Conservation (phyloP, 2,888 invertebrate species). For the Chrysina gloriosa region DNA sequence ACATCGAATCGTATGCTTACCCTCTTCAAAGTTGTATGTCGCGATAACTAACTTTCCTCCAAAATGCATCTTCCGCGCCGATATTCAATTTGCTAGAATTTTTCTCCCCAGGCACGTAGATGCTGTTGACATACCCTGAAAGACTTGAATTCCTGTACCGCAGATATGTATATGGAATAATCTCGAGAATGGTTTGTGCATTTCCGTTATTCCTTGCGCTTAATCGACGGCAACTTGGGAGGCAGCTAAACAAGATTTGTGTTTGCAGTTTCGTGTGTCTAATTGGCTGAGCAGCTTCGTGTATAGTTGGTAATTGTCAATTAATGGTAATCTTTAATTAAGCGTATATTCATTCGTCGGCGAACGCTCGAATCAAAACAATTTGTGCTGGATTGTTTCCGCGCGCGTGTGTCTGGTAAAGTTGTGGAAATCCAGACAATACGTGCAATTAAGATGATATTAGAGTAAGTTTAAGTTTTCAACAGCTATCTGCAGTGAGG, state of each 20-base stretch:
- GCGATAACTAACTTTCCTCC: too few species aligned
- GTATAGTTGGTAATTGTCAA: slow-evolving; percentile 47
- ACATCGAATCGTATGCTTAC: too few species aligned
- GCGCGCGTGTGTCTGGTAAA: not conserved
- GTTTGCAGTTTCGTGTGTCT: slow-evolving; percentile 37
- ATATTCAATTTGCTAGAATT: too few species aligned
- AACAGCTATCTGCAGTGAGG: not conserved
- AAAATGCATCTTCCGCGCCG: too few species aligned
- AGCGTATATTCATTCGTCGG: slow-evolving; percentile 45
- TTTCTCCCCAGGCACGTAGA: too few species aligned
- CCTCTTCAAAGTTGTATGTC: too few species aligned
- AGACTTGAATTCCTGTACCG: too few species aligned
- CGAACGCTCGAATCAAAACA: slow-evolving; percentile 41
- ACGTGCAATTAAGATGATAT: slow-evolving; percentile 45
- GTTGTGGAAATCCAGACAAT: slow-evolving; percentile 33
- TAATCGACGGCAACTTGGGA: too few species aligned
- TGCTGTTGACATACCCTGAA: too few species aligned
- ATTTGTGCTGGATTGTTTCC: slow-evolving; percentile 43
- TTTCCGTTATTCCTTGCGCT: too few species aligned
- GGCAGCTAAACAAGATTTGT: not conserved
- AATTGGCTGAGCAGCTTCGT: slow-evolving; percentile 42
- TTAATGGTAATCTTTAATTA: slow-evolving; percentile 47
- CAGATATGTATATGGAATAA: not conserved
- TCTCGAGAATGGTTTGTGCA: not conserved
- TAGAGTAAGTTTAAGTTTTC: not conserved